Evolutionary conservation across 2,888 invertebrate species (phyloP).

Genomic region (Eupithecia vulgata): DNA sequence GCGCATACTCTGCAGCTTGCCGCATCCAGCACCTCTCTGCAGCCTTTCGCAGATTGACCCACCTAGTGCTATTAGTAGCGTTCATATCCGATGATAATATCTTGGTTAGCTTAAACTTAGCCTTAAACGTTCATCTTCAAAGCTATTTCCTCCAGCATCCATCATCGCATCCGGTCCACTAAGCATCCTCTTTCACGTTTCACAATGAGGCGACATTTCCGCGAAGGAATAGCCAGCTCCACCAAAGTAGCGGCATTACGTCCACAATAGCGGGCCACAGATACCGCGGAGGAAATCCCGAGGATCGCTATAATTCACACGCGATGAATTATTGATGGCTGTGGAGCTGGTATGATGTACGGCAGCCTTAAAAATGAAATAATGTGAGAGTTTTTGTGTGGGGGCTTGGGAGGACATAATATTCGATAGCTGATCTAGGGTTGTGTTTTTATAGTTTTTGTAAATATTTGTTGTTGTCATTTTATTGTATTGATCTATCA

Average conservation of each 20-base stretch:
- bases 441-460: background rate
- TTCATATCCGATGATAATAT: background rate
- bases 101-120: background rate
- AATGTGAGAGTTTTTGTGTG: constrained; percentile 24
- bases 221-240: constrained; percentile 21
- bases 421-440: background rate
- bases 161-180: constrained; percentile 10
- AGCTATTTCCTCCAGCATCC: constrained; percentile 11
- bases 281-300: constrained; percentile 59
- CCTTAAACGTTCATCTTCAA: background rate
- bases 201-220: constrained; percentile 14
- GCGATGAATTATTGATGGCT: constrained; percentile 75
- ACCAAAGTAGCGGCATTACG: constrained; percentile 37
- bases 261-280: constrained; percentile 33
- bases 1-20: too few species aligned
- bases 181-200: constrained; percentile 32
- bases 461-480: too few species aligned
- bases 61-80: background rate
- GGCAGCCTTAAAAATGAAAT: constrained; percentile 33
- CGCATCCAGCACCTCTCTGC: too few species aligned
- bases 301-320: constrained; percentile 68
- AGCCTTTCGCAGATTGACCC: too few species aligned
- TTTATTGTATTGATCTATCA: too few species aligned
- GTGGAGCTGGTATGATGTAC: constrained; percentile 47
- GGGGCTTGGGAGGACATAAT: background rate